Evolutionary conservation across 2,113 vertebrate genomes (phyloP), one percentile per base, ranked within the genome.

Genomic region (Euleptes europaea): DNA sequence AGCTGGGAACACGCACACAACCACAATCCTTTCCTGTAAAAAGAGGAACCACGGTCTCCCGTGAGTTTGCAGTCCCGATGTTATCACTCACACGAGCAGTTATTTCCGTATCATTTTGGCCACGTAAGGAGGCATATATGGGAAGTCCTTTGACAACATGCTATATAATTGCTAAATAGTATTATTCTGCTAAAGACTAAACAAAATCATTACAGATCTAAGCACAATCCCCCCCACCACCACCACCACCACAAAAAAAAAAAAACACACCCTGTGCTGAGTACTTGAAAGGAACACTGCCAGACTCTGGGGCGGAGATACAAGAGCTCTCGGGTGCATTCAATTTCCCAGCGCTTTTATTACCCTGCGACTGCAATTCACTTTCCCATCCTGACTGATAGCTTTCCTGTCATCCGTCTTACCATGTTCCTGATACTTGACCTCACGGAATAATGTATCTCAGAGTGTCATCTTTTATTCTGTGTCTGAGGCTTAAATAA

Each of bases 341-440:
- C 85, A 71, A 49, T 87, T 82, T 82, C 38, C 73, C 9, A 40
- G 17, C 2, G 57, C 57, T 83, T 87, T 84, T 67, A 84, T 66
- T 84, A 72, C 38, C 44, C 69, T 42, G 57, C 47, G 73, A 51
- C 66, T 79, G 69, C 82, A 79, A 31, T 73, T 74, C 76, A 74
- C 67, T 44, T 79, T 78, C 57, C 82, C 23, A 40, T 84, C 81
- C 44, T 74, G 78, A 81, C 77, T 67, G 54, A 87, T 79, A 79
- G 66, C 69, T 83, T 87, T 66, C 75, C 75, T 78, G 69, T 67
- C 67, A 87, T 72, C 80, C 60, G 31, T 73, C 47, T 54, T 84
- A 35, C 69, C 57, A 67, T 74, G 44, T 54, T 78, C 19, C 75
- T 72, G 57, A 79, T 84, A 87, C 86, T 87, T 87, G 86, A 87